phyloP scores from a whole-genome alignment of 2,797 vertebrate species.

The Cygnus olor region DNA sequence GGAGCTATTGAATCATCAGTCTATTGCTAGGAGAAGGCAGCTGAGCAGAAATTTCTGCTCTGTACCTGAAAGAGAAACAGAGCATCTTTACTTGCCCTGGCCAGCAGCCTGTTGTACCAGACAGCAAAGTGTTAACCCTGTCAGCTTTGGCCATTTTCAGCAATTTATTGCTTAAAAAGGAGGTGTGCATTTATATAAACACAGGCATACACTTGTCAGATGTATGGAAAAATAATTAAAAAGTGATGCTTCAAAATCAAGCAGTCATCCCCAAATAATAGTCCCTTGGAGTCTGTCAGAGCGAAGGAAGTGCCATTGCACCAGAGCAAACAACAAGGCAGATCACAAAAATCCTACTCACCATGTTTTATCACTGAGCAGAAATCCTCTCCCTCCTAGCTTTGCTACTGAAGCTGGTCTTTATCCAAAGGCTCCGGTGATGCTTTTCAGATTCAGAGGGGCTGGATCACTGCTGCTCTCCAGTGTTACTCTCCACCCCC shows the following conservation, averaged over 20 bases:
- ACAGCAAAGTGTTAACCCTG: conserved; percentile 29
- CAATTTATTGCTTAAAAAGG: conserved; percentile 4
- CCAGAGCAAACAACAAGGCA: neutral
- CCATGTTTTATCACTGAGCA: conserved; percentile 44
- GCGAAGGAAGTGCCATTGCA: conserved; percentile 42
- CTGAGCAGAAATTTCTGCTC: conserved; percentile 17
- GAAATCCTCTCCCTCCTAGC: conserved; percentile 60
- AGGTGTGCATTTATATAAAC: neutral
- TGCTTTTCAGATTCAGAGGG: conserved; percentile 69
- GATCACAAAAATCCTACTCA: conserved; percentile 62
- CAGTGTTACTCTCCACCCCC: conserved; percentile 70
- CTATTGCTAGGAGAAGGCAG: neutral
- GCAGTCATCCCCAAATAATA: conserved; percentile 34
- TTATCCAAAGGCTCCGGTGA: conserved; percentile 64
- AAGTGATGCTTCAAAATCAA: neutral
- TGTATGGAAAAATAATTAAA: neutral
- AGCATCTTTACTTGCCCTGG: neutral
- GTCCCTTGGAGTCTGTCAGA: neutral
- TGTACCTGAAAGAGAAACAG: conserved; percentile 33
- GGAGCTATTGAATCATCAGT: neutral
- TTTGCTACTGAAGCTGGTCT: conserved; percentile 53
- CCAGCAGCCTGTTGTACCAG: conserved; percentile 52
- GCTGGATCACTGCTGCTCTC: conserved; percentile 67
- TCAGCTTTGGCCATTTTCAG: conserved; percentile 1
- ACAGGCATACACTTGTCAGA: neutral